Conservation (phyloP, 2,797 vertebrate species). For the Falco rusticolus region DNA sequence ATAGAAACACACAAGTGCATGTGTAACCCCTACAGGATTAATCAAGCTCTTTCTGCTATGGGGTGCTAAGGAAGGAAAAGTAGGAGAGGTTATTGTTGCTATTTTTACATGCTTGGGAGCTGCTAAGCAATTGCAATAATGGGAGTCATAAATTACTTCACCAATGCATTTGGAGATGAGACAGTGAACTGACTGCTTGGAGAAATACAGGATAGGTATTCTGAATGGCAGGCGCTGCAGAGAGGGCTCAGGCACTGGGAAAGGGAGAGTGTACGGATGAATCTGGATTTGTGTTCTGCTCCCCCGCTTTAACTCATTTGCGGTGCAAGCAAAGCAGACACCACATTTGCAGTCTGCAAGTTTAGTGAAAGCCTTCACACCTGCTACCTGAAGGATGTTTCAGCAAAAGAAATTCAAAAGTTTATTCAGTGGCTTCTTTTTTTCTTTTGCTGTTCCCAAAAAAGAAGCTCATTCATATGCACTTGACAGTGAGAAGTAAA, state of each 20-base stretch:
- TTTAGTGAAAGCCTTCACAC: constrained; percentile 33
- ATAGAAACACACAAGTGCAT: background rate
- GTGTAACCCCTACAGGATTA: constrained; percentile 40
- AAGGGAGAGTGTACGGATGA: background rate
- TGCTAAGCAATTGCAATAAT: constrained; percentile 50
- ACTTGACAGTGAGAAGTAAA: constrained; percentile 37
- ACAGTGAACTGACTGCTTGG: constrained; percentile 25
- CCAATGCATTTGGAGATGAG: constrained; percentile 49
- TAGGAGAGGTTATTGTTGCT: constrained; percentile 61
- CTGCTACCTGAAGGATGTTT: constrained; percentile 37
- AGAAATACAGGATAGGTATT: constrained; percentile 12
- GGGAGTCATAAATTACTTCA: constrained; percentile 55
- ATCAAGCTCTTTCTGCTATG: constrained; percentile 18
- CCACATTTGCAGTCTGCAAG: background rate
- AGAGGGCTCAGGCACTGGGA: background rate
- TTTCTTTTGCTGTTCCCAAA: constrained; percentile 36
- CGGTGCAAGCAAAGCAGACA: background rate
- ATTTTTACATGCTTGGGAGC: constrained; percentile 61
- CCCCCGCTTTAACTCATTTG: background rate
- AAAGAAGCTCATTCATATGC: constrained; percentile 61
- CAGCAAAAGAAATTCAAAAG: constrained; percentile 40
- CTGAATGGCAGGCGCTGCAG: background rate
- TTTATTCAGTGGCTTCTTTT: constrained; percentile 47
- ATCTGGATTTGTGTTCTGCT: background rate
- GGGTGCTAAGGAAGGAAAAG: constrained; percentile 43